Base-by-base conservation (phyloP, 1,140 invertebrate genomes). In the Pseudomyrmex pallidus region DNA sequence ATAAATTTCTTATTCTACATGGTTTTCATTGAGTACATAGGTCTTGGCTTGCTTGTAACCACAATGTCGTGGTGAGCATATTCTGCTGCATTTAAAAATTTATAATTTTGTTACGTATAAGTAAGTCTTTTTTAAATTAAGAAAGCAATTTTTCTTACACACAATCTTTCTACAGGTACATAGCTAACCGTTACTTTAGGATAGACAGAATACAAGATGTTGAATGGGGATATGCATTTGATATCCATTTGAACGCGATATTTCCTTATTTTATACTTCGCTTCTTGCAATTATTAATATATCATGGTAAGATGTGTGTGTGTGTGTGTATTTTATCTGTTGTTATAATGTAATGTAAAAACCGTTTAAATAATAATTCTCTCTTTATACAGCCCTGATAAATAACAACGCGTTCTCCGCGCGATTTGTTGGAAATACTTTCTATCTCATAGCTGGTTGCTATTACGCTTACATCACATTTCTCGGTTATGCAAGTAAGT, bases 381-480 rank as follows among this genome's bases (percentile, higher is more conserved):
- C 90, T 87, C 90, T 83, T 95, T 95, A 77, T 94, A 98, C 94
- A 98, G 97, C 96, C 91, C 94, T 98, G 61, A 96, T 98, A 67
- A 96, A 95, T 89, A 95, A 96, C 74, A 95, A 97, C 77, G 96
- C 96, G 89, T 98, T 97, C 91, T 93, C 98, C 7, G 96, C 98
- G 9, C 95, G 96, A 84, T 95, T 99, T 15, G 94, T 99, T 90
- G 98, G 98, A 22, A 99, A 99, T 93, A 96, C 98, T 0, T 96
- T 99, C 86, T 99, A 98, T 98, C 95, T 99, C 17, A 95, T 99
- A 72, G 98, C 98, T 48, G 94, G 98, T 80, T 95, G 96, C 78
- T 99, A 99, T 93, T 99, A 99, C 91, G 95, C 99, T 82, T 99
- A 99, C 92, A 99, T 99, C 85, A 99, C 99, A 64, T 99, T 99